Conservation (phyloP, 2,113 vertebrate species). For the Carassius gibelio region DNA sequence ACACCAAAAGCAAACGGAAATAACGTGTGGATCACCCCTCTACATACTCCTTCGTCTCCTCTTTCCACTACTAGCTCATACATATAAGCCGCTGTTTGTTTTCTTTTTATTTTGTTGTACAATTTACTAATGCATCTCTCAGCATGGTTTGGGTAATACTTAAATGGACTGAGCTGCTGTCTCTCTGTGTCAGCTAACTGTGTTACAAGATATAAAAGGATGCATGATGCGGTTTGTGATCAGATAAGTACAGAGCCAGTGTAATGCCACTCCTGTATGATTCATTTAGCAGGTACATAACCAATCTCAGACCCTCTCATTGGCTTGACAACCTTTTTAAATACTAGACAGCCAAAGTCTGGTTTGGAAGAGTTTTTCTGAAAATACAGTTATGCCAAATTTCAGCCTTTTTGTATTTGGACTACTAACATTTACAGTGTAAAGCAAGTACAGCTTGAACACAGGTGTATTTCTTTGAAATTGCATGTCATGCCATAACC, state of each 20-base stretch:
- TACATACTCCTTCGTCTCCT: not conserved
- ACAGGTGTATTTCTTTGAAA: not conserved
- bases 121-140: not conserved
- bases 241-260: conserved; percentile 40
- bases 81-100: conserved; percentile 28
- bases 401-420: not conserved
- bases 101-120: conserved; percentile 26
- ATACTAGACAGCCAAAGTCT: not conserved
- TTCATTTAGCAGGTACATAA: conserved; percentile 26
- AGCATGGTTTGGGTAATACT: conserved; percentile 20
- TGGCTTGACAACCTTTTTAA: conserved; percentile 2
- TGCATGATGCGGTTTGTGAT: conserved; percentile 28
- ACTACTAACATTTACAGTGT: not conserved
- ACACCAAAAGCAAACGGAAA: conserved; percentile 98
- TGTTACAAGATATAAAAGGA: conserved; percentile 17
- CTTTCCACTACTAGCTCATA: not conserved
- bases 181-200: not conserved
- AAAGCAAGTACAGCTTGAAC: not conserved
- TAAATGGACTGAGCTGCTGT: conserved; percentile 4
- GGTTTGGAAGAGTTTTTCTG: not conserved
- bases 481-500: conserved; percentile 43
- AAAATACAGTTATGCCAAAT: not conserved
- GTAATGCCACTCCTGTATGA: not conserved
- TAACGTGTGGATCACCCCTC: conserved; percentile 56
- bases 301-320: conserved; percentile 1